Evolutionary conservation across 64 coral and sea anemone genomes (phyloP), one percentile per base, ranked within the genome.

Genomic region (Pocillopora verrucosa): DNA sequence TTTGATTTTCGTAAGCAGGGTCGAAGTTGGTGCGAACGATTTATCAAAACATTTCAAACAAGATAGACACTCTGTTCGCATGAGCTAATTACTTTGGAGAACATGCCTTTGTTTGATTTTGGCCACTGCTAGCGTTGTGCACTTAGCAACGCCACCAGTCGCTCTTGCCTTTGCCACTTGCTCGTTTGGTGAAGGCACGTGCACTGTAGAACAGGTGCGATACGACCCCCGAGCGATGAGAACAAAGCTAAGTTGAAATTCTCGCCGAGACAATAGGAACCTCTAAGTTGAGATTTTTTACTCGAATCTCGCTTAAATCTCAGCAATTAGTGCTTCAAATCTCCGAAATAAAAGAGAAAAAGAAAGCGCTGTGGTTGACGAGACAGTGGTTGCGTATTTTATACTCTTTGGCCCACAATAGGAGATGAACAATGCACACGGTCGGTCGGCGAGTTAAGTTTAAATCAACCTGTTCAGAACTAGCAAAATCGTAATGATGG

Each of bases 71-170:
- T 72, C 72, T n/a, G 61, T 85, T 85, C 65, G 20, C 61, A 85
- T 85, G 63, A 72, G 82, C 82, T 70, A 56, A 85, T 85, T 85
- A 73, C 82, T 85, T 85, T 0, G 56, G 34, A 85, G 63, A 85
- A 72, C 65, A 85, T 85, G 82, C 82, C 61, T 72, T 85, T 85
- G 82, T 85, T 85, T 85, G 82, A 85, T 70, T 85, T 85, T 85
- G 20, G 63, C 82, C 65, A 85, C 64, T 85, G 65, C 82, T 85
- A 72, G 82, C 61, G 82, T 72, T 72, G 65, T 72, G 65, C 65
- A 24, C 82, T 20, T 85, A 72, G 82, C 82, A 85, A 85, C 82
- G 82, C 82, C 82, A 85, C 82, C 82, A 65, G 82, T 85, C 82
- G 11, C 13, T 72, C 64, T 85, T 38, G 63, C 65, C 82, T 72